Conservation (phyloP, 2,888 invertebrate species). For the Mesopsocus fuscifrons region DNA sequence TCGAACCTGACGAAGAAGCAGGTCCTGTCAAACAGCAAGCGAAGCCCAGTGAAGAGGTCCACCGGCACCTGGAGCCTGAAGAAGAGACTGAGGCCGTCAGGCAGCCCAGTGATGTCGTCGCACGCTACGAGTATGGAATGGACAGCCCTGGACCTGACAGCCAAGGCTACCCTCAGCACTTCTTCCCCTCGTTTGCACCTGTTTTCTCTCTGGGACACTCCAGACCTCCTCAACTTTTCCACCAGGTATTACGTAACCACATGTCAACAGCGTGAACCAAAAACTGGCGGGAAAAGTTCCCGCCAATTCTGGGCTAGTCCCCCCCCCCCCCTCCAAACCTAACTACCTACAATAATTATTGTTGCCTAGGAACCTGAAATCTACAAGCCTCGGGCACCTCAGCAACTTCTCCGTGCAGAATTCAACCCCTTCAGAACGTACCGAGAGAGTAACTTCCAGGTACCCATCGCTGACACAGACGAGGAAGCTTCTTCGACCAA, state of each 20-base stretch:
- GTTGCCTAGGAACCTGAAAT: conserved; percentile 19
- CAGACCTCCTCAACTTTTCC: conserved; percentile 31
- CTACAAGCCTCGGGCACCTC: conserved; percentile 22
- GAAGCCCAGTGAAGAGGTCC: not conserved
- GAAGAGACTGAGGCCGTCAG: not conserved
- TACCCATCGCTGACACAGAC: conserved; percentile 12
- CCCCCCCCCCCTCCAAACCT: too few relatives aligned
- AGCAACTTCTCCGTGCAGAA: conserved; percentile 29
- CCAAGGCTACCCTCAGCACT: conserved; percentile 22
- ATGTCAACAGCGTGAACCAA: too few relatives aligned
- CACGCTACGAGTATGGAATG: not conserved
- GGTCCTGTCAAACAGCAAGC: not conserved
- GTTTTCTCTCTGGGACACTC: conserved; percentile 43
- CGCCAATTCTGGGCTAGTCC: too few relatives aligned
- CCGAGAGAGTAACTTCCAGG: conserved; percentile 19
- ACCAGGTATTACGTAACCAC: too few relatives aligned
- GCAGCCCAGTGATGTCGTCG: not conserved
- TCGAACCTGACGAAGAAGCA: conserved; percentile 3
- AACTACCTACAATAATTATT: too few relatives aligned
- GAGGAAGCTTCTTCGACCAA: conserved; percentile 25
- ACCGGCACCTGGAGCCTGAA: not conserved
- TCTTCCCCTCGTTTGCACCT: conserved; percentile 59
- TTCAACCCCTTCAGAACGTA: conserved; percentile 23
- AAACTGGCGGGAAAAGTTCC: too few relatives aligned
- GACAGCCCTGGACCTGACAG: not conserved